Evolutionary conservation across 35 echinoderm and acorn worm species (phyloP), one percentile per base, ranked within the genome.

Genomic region (Eucidaris tribuloides): DNA sequence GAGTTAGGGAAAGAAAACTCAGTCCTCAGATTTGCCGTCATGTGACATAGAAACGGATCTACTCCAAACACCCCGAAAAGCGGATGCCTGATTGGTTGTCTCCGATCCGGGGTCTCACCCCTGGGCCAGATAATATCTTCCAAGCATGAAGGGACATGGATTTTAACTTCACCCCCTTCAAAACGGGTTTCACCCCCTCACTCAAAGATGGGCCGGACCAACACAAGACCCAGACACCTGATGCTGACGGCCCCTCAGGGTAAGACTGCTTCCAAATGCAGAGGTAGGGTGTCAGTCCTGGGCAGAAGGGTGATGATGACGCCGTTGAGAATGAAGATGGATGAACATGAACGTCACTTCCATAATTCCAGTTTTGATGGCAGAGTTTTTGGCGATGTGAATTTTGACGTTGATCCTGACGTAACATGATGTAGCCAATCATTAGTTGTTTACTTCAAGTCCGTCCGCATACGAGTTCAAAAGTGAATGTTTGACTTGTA

Each of bases 351-450:
- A n/a, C 4, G 39, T 9, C 46, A 24, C 19, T 6, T 86, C 15
- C 76, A 81, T 19, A 88, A 88, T 50, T 77, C 62, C 27, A 88
- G 85, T 36, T 80, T 88, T 56, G 61, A 77, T n/a, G n/a, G n/a
- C 27, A 59, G 81, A 9, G 81, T 88, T 41, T 88, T 88, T 88
- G 85, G 85, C 25, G 77, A 79, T 70, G 55, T 88, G 20, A 79
- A 46, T n/a, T 88, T 88, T 46, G 85, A 88, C 31, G 62, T 88
- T 39, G 85, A 64, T 41, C 31, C 56, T 36, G 76, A 88, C n/a
- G n/a, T n/a, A 77, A 77, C 5, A 45, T 88, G 82, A 84, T 66
- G 61, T 70, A 24, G 82, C 61, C 20, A 66, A 84, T n/a, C 43
- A 46, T 84, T 14, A 84, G 62, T 44, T 88, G 85, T 76, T 57